phyloP scores from a whole-genome alignment of 2,113 vertebrate genomes.

The Menura novaehollandiae region DNA sequence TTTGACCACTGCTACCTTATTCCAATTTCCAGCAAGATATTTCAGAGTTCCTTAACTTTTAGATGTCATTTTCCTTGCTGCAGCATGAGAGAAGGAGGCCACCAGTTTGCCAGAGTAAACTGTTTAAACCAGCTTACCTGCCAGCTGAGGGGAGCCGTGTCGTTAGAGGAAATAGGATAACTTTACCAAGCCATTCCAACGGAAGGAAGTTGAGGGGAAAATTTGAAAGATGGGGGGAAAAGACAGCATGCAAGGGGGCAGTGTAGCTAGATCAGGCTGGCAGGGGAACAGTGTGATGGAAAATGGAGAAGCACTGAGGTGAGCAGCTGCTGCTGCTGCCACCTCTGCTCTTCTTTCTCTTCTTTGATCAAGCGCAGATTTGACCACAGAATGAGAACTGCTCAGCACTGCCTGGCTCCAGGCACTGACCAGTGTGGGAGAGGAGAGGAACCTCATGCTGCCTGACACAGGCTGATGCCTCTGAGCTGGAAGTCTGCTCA shows the following conservation, averaged over 20 bases:
- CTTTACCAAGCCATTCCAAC: background rate
- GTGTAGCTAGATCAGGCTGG: background rate
- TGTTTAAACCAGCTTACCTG: background rate
- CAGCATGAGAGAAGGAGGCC: background rate
- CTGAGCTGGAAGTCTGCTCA: background rate
- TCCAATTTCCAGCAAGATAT: background rate
- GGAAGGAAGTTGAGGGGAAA: background rate
- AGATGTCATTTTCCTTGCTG: background rate
- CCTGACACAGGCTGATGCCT: background rate
- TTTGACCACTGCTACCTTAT: background rate
- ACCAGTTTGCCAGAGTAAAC: background rate
- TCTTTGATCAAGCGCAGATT: background rate
- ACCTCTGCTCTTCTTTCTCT: background rate
- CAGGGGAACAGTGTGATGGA: rapidly evolving
- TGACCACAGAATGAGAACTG: background rate
- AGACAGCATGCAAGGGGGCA: background rate
- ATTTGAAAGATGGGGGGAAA: background rate
- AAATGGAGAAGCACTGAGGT: background rate
- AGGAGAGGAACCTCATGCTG: background rate
- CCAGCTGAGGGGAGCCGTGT: background rate
- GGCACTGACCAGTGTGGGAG: background rate
- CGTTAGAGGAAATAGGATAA: background rate
- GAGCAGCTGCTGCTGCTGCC: background rate
- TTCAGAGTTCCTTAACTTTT: background rate
- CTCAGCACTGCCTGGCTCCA: background rate